These are phyloP conservation scores for Lycophotia porphyrea DNA, from an alignment of 2,888 invertebrate species.

Conservation along the genomic window DNA sequence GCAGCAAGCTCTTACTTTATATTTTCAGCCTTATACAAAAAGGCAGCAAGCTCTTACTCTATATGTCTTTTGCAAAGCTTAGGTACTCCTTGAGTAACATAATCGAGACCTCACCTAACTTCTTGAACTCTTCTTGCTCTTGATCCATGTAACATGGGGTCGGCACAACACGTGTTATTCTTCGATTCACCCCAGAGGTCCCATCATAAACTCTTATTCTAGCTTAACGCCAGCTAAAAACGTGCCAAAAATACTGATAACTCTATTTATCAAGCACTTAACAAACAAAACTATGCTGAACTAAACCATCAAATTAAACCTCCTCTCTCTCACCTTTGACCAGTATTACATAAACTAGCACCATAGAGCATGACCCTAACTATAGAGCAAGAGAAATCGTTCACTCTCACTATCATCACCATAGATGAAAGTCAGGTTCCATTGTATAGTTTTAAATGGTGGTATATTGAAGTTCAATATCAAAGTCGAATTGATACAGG, in stretches of 20 bases:
- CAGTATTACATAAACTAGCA: slow-evolving; percentile 41
- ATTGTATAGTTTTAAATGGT: not conserved
- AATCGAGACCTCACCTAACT: no score
- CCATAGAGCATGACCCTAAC: slow-evolving; percentile 25
- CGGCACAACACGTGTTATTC: not conserved
- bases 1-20: no score
- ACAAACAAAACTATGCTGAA: not conserved
- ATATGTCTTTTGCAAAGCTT: not conserved
- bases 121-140: not conserved
- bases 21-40: no score
- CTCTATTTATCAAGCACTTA: not conserved
- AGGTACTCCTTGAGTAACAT: not conserved
- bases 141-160: not conserved
- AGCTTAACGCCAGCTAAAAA: not conserved
- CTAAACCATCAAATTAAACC: not conserved
- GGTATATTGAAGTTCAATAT: slow-evolving; percentile 9
- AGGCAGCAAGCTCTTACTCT: no score
- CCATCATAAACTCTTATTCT: not conserved
- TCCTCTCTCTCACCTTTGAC: slow-evolving; percentile 50
- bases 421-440: slow-evolving; percentile 33
- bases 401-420: slow-evolving; percentile 34
- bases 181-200: not conserved
- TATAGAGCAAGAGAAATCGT: slow-evolving; percentile 50
- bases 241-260: not conserved
- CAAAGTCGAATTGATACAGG: not conserved